phyloP scores from a whole-genome alignment of 2,797 vertebrate genomes.

The Mus spretus region DNA sequence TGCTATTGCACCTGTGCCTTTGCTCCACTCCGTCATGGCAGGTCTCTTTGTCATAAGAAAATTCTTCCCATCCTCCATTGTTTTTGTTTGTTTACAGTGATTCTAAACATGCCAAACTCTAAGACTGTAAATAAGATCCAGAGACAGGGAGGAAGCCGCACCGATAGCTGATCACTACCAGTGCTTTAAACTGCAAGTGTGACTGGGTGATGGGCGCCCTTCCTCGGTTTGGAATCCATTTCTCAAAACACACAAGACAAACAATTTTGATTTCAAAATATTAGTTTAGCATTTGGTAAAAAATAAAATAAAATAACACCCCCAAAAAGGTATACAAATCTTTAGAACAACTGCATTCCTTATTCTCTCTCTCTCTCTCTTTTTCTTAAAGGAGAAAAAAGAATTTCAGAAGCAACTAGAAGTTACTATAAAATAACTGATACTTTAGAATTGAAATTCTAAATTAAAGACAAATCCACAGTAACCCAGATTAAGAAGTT shows the following conservation, averaged over 20 bases:
- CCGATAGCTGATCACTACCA: neutral
- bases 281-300: neutral
- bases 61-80: neutral
- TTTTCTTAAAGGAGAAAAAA: neutral
- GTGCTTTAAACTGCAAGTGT: constrained; percentile 4
- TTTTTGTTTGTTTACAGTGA: constrained; percentile 12
- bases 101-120: constrained; percentile 11
- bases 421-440: neutral
- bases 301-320: neutral
- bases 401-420: neutral
- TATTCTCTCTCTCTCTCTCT: no score
- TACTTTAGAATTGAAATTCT: neutral
- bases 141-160: neutral
- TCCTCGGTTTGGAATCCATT: constrained; percentile 1
- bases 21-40: neutral
- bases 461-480: constrained; percentile 43
- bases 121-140: neutral
- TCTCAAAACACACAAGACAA: constrained; percentile 44
- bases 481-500: neutral
- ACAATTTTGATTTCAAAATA: neutral
- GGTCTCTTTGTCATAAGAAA: neutral
- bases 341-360: neutral
- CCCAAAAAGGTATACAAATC: neutral
- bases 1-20: neutral
- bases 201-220: neutral